These are phyloP conservation scores for Neodiprion pinetum DNA, from an alignment of 1,140 invertebrate species.

Conservation along the genomic window DNA sequence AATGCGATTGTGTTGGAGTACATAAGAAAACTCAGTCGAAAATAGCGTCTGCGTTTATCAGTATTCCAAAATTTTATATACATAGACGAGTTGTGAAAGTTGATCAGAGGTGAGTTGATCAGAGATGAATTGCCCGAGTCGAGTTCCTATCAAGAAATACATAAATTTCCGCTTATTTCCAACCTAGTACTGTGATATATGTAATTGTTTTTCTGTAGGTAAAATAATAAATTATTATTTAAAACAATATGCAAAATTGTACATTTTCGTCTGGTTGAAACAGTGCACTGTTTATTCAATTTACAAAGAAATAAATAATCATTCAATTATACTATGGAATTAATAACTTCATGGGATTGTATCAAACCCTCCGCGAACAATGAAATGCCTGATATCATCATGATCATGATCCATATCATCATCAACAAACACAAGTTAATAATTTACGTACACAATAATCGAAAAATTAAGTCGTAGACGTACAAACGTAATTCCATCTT, in stretches of 20 bases:
- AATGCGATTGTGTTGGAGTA: no score
- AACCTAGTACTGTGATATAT: no score
- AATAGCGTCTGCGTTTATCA: no score
- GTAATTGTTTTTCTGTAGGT: no score
- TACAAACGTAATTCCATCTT: not conserved
- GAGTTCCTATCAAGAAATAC: no score
- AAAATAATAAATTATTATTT: not conserved
- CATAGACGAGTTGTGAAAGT: no score
- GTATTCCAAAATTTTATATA: no score
- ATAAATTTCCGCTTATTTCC: no score
- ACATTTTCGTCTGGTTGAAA: not conserved
- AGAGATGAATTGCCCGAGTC: no score
- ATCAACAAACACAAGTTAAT: not conserved
- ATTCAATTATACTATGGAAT: not conserved
- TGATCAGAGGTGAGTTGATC: no score
- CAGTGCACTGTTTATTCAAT: conserved; percentile 2
- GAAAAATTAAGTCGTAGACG: not conserved
- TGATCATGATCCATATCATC: not conserved
- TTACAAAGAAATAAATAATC: not conserved
- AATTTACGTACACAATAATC: not conserved
- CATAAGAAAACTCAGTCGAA: no score
- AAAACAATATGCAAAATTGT: not conserved
- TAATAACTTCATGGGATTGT: not conserved
- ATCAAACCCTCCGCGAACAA: not conserved
- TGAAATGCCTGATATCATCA: not conserved